These are phyloP conservation scores for Phoxinus dragarum DNA, from an alignment of 2,797 vertebrate genomes.

Conservation along the genomic window DNA sequence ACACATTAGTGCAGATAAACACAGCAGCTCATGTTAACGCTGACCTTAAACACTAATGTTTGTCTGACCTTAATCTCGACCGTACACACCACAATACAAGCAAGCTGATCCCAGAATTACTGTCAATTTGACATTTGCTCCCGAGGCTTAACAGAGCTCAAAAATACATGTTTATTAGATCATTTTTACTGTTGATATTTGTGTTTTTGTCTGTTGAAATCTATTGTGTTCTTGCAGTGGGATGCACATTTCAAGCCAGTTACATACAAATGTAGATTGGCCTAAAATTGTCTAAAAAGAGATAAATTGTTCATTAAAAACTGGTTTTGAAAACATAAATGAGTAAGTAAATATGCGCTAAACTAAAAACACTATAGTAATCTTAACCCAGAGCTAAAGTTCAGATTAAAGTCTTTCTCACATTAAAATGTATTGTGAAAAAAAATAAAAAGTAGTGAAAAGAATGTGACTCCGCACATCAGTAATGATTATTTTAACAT, in stretches of 20 bases:
- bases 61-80: conserved; percentile 23
- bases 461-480: too few relatives aligned
- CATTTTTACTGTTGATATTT: not conserved
- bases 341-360: too few relatives aligned
- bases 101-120: not conserved
- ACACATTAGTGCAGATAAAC: conserved; percentile 15
- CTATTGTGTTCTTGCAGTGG: not conserved
- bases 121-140: not conserved
- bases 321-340: too few relatives aligned
- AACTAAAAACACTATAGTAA: too few relatives aligned
- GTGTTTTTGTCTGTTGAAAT: not conserved
- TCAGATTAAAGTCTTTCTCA: not conserved
- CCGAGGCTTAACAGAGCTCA: not conserved
- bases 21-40: not conserved
- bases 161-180: not conserved
- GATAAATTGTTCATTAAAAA: too few relatives aligned
- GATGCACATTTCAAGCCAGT: not conserved
- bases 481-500: too few relatives aligned
- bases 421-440: not conserved
- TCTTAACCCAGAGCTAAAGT: not conserved
- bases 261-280: not conserved
- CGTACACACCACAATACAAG: not conserved
- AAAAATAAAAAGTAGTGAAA: not conserved
- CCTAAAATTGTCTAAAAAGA: too few relatives aligned
- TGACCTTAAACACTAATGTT: conserved; percentile 13